These are phyloP conservation scores for Cartodere bifasciata DNA, from an alignment of 2,888 invertebrate genomes.

Conservation along the genomic window DNA sequence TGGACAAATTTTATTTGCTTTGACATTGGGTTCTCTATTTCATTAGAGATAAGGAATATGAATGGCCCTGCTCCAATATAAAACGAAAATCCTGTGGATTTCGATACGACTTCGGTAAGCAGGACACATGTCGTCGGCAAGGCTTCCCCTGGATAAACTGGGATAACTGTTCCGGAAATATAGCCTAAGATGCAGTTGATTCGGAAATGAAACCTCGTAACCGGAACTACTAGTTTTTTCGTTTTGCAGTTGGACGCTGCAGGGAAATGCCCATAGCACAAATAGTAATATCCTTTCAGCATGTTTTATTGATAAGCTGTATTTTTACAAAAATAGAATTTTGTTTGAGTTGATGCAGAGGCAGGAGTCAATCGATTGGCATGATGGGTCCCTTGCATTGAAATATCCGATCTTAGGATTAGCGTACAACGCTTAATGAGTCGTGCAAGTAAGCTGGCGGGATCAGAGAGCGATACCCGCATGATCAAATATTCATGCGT, in stretches of 20 bases:
- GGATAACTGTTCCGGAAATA: slow-evolving; percentile 46
- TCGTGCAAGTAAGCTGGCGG: slow-evolving; percentile 40
- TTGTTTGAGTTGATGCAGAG: no score
- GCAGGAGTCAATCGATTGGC: no score
- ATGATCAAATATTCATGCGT: slow-evolving; percentile 35
- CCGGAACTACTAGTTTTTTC: slow-evolving; percentile 42
- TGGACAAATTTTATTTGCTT: no score
- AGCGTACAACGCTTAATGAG: slow-evolving; percentile 38
- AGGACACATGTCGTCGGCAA: slow-evolving; percentile 41
- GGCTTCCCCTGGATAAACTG: slow-evolving; percentile 45
- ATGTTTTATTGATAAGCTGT: no score
- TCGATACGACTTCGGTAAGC: slow-evolving; percentile 39
- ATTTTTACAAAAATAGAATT: no score
- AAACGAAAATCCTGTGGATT: slow-evolving; percentile 27
- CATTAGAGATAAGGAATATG: no score
- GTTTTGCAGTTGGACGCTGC: slow-evolving; percentile 21
- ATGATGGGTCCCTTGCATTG: slow-evolving; percentile 16
- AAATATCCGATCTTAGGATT: slow-evolving; percentile 37
- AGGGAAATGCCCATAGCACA: no score
- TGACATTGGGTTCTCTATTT: no score
- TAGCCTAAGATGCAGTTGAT: slow-evolving; percentile 33
- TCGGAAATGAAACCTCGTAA: slow-evolving; percentile 44
- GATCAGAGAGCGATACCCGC: slow-evolving; percentile 35
- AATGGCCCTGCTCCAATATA: slow-evolving; percentile 22
- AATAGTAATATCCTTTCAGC: no score